Conservation (phyloP, 2,797 vertebrate species). For the Luscinia luscinia region DNA sequence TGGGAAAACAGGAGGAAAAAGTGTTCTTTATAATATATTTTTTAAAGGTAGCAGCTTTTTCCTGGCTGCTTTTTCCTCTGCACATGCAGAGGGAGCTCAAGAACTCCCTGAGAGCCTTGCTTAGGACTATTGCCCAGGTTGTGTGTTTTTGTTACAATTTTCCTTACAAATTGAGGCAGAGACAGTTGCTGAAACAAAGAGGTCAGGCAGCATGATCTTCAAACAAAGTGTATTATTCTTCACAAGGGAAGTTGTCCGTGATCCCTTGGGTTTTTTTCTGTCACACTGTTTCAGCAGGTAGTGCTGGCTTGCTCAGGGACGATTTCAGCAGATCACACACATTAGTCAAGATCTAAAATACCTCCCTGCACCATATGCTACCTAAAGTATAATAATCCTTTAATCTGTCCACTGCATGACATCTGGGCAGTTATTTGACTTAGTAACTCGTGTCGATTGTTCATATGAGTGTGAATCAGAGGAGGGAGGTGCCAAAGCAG, state of each 20-base stretch:
- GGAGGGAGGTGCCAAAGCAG: neutral
- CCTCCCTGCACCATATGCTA: conserved; percentile 30
- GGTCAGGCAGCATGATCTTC: neutral
- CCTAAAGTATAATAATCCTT: conserved; percentile 74
- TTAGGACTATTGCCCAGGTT: neutral
- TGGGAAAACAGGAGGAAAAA: neutral
- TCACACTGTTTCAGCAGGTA: conserved; percentile 59
- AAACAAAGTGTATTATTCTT: neutral
- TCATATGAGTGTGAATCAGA: conserved; percentile 11
- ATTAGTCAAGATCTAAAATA: conserved; percentile 70
- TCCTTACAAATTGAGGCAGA: neutral
- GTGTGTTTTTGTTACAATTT: neutral
- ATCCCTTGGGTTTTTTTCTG: neutral
- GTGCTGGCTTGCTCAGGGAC: conserved; percentile 60
- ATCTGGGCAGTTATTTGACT: conserved; percentile 70
- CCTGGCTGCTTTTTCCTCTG: neutral
- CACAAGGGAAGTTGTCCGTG: conserved; percentile 22
- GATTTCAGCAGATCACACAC: conserved; percentile 62
- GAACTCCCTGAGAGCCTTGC: neutral
- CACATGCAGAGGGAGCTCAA: neutral
- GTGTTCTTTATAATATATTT: neutral
- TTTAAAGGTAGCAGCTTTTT: neutral
- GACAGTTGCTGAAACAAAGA: neutral
- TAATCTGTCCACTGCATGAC: conserved; percentile 68
- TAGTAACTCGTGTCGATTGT: conserved; percentile 58